phyloP scores from a whole-genome alignment of 2,797 vertebrate genomes.

The Pseudochromis fuscus region DNA sequence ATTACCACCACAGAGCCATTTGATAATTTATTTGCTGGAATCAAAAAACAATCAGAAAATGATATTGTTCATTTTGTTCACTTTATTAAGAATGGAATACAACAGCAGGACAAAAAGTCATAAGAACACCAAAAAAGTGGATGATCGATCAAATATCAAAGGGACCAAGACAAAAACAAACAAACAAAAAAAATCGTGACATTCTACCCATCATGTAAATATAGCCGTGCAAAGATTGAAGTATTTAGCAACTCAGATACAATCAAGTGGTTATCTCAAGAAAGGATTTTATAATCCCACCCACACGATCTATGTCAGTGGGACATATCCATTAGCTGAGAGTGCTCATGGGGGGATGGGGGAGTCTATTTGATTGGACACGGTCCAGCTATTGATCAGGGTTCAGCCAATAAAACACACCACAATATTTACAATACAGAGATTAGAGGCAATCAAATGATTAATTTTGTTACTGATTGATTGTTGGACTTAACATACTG shows the following conservation, averaged over 20 bases:
- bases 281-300: slow-evolving; percentile 55
- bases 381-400: slow-evolving; percentile 74
- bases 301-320: slow-evolving; percentile 53
- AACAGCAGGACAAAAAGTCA: slow-evolving; percentile 86
- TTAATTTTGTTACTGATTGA: slow-evolving; percentile 64
- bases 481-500: slow-evolving; percentile 61
- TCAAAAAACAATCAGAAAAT: slow-evolving; percentile 16
- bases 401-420: slow-evolving; percentile 79
- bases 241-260: slow-evolving; percentile 68
- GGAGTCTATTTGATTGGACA: slow-evolving; percentile 63
- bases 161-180: slow-evolving; percentile 63
- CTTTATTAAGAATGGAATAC: slow-evolving; percentile 89
- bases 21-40: neutral
- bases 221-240: slow-evolving; percentile 74
- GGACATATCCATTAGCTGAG: slow-evolving; percentile 52
- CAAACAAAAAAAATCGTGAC: slow-evolving; percentile 44
- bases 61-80: slow-evolving; percentile 66
- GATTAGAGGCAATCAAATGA: slow-evolving; percentile 75
- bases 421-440: slow-evolving; percentile 81
- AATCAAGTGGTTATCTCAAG: slow-evolving; percentile 71
- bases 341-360: slow-evolving; percentile 37
- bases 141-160: slow-evolving; percentile 82
- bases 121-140: slow-evolving; percentile 83
- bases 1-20: neutral
- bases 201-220: slow-evolving; percentile 76